Conservation (phyloP, 1,140 invertebrate genomes). For the Bombus waltoni region DNA sequence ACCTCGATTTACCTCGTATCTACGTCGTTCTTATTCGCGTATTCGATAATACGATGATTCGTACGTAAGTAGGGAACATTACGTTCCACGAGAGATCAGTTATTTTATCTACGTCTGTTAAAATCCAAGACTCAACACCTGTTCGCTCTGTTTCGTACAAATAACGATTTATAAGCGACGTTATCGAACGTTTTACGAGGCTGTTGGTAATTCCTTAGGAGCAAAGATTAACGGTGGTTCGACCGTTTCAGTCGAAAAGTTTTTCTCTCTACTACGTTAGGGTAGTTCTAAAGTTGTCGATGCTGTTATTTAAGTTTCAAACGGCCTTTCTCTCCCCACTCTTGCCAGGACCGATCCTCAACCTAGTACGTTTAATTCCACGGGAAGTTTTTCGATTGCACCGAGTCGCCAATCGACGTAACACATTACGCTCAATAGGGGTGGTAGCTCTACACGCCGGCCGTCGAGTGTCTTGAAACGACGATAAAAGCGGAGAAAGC, state of each 20-base stretch:
- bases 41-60: no score
- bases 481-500: constrained; percentile 24
- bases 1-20: no score
- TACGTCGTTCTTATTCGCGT: no score
- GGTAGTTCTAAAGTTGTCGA: constrained; percentile 46
- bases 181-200: neutral
- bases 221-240: neutral
- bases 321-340: neutral
- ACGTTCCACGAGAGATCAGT: neutral
- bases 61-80: no score
- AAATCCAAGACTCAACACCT: neutral
- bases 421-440: constrained; percentile 28
- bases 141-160: neutral
- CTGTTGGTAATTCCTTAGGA: constrained; percentile 20
- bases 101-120: neutral
- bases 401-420: constrained; percentile 47
- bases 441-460: constrained; percentile 2
- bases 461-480: constrained; percentile 12
- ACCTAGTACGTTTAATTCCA: constrained; percentile 41
- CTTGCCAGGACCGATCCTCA: neutral
- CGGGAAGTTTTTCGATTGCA: constrained; percentile 51
- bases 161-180: neutral
- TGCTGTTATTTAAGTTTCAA: constrained; percentile 54
- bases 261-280: neutral
- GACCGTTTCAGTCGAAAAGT: neutral